Evolutionary conservation across 2,113 vertebrate species (phyloP).

Genomic region (Mirza zaza): DNA sequence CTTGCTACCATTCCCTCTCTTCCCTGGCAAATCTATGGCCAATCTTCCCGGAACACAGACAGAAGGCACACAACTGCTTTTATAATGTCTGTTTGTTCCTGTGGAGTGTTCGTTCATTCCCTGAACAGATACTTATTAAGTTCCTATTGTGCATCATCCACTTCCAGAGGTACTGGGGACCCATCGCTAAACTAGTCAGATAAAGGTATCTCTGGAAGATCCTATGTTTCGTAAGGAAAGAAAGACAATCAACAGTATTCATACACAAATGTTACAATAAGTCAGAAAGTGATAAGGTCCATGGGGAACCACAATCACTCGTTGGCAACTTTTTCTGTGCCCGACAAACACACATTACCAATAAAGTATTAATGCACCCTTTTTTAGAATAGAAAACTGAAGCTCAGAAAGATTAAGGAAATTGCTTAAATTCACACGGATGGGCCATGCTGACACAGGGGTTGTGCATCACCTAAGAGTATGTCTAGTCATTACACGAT

Average conservation of each 20-base stretch:
- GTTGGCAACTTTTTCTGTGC: rapidly evolving
- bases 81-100: rapidly evolving
- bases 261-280: background rate
- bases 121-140: background rate
- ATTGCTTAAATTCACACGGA: background rate
- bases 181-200: background rate
- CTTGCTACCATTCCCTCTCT: background rate
- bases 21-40: background rate
- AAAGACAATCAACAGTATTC: background rate
- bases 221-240: background rate
- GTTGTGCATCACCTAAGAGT: no score
- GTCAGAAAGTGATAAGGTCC: background rate
- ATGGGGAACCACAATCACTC: background rate
- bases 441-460: background rate
- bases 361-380: background rate
- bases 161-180: background rate
- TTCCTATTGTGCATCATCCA: no score
- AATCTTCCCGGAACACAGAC: background rate
- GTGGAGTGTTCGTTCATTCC: background rate
- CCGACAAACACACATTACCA: background rate
- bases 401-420: background rate
- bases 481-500: no score
- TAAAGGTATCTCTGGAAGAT: rapidly evolving
- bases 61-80: background rate
- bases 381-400: background rate